phyloP scores from a whole-genome alignment of 2,888 invertebrate genomes.

The Lottia gigantea region DNA sequence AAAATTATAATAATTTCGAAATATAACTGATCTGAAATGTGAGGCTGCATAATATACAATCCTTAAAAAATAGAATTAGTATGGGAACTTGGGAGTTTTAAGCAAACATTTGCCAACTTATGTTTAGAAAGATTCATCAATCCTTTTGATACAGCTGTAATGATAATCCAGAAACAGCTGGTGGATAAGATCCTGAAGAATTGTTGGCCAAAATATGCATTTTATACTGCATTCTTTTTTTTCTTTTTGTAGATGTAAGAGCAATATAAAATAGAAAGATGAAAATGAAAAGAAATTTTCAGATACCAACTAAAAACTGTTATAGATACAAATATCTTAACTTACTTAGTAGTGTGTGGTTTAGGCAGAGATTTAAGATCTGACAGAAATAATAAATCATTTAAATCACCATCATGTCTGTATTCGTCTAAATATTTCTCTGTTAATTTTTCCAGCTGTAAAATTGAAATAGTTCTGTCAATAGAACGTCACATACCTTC shows the following conservation, averaged over 20 bases:
- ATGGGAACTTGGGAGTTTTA: neutral
- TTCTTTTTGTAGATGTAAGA: too few relatives aligned
- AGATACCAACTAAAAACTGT: too few relatives aligned
- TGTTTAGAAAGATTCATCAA: neutral
- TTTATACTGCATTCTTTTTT: neutral
- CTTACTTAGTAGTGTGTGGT: conserved; percentile 20
- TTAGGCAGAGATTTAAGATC: conserved; percentile 47
- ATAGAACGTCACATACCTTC: neutral
- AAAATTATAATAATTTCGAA: neutral
- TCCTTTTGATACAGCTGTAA: too few relatives aligned
- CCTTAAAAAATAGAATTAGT: neutral
- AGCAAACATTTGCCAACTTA: neutral
- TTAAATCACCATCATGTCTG: conserved; percentile 48
- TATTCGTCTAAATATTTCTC: conserved; percentile 44
- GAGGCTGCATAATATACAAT: neutral
- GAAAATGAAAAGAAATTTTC: too few relatives aligned
- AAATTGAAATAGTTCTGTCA: neutral
- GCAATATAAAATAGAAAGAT: too few relatives aligned
- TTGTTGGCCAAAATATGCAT: neutral
- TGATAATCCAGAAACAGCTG: neutral
- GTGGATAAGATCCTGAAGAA: neutral
- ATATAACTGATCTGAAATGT: neutral
- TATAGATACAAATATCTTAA: neutral
- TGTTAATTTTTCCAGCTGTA: conserved; percentile 41
- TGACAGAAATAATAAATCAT: conserved; percentile 55